Percentiles rank a stretch among this genome's conserved stretches.
These are phyloP conservation scores for Hepsetus odoe DNA, from an alignment of 2,113 vertebrate species.

Conservation along the genomic window DNA sequence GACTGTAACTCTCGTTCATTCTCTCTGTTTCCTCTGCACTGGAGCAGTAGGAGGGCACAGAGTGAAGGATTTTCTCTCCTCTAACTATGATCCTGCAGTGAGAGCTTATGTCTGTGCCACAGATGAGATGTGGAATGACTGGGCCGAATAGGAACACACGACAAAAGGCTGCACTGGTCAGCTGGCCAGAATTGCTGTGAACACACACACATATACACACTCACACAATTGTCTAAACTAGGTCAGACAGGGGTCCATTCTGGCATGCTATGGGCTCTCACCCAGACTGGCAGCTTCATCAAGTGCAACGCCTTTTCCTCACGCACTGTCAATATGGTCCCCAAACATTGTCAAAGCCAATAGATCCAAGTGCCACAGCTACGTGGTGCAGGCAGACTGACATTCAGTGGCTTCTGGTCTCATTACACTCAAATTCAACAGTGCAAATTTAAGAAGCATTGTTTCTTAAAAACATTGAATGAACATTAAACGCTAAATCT, in stretches of 20 bases:
- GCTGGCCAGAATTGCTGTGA: constrained; percentile 33
- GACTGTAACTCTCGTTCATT: constrained; percentile 11
- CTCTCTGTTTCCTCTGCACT: background rate
- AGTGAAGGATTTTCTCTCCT: constrained; percentile 47
- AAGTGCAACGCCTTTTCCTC: constrained; percentile 41
- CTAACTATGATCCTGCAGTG: constrained; percentile 43
- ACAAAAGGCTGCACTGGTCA: constrained; percentile 45
- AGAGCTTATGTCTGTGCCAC: constrained; percentile 44
- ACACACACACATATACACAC: constrained; percentile 30
- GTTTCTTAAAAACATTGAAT: background rate
- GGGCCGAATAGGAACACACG: constrained; percentile 28
- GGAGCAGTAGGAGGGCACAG: constrained; percentile 19
- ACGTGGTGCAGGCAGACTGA: background rate
- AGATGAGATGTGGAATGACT: constrained; percentile 49
- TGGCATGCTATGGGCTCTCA: constrained; percentile 18
- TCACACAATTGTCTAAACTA: constrained; percentile 40
- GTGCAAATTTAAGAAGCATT: background rate
- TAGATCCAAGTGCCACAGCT: constrained; percentile 19
- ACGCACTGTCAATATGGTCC: constrained; percentile 39
- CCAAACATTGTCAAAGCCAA: constrained; percentile 45
- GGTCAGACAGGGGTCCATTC: constrained; percentile 45
- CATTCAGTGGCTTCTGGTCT: background rate
- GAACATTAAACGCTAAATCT: too few relatives aligned
- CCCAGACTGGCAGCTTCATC: constrained; percentile 41
- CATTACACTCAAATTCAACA: constrained; percentile 1